Evolutionary conservation across 1,140 invertebrate species (phyloP).

Genomic region (Bombus soroeensis): DNA sequence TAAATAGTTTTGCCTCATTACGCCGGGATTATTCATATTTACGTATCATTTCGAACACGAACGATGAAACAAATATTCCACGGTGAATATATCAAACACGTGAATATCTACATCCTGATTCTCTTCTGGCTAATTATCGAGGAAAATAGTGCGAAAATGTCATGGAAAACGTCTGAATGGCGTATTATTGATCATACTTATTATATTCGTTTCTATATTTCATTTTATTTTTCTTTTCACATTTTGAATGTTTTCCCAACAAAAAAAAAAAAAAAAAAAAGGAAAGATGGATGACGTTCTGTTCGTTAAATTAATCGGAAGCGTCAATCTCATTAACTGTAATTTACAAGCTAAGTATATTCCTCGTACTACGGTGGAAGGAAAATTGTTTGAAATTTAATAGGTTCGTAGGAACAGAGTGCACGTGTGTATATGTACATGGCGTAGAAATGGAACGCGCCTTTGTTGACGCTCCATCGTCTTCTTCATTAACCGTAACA

Average conservation of each 20-base stretch:
- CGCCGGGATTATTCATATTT: background rate
- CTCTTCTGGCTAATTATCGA: background rate
- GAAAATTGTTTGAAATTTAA: background rate
- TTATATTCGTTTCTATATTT: background rate
- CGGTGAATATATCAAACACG: background rate
- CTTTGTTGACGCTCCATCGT: background rate
- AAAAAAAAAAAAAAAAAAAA: background rate
- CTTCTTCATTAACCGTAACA: background rate
- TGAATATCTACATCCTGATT: background rate
- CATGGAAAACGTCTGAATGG: background rate
- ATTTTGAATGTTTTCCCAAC: background rate
- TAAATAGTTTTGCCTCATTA: background rate
- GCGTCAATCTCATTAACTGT: background rate
- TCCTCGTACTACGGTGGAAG: background rate
- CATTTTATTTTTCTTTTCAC: background rate
- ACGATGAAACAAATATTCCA: background rate
- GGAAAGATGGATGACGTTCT: fast-evolving
- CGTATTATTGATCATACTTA: background rate
- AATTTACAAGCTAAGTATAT: background rate
- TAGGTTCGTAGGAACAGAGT: background rate
- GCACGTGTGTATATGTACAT: too few relatives aligned
- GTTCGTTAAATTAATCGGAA: background rate
- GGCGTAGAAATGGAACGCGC: background rate
- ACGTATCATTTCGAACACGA: background rate
- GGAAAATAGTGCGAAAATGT: background rate